These are phyloP conservation scores for Aphrophora alni DNA, from an alignment of 2,888 invertebrate species.

Conservation along the genomic window DNA sequence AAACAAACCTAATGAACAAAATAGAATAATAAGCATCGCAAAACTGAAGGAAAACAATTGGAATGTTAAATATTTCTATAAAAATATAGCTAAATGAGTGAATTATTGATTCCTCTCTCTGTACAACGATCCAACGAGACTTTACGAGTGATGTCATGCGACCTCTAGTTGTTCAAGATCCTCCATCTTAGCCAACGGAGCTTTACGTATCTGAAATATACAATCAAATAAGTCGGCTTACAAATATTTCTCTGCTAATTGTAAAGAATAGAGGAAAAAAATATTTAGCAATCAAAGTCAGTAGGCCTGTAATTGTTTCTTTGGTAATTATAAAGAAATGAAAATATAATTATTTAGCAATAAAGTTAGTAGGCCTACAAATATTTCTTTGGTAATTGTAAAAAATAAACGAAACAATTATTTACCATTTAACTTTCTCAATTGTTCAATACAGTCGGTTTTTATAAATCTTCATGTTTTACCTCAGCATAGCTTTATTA, in stretches of 20 bases:
- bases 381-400: too few species aligned
- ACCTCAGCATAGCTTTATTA: too few species aligned
- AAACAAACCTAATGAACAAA: too few species aligned
- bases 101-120: neutral
- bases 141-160: conserved; percentile 27
- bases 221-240: neutral
- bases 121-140: neutral
- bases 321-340: too few species aligned
- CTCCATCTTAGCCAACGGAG: conserved; percentile 51
- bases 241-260: neutral
- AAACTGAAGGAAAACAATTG: neutral
- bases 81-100: neutral
- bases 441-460: too few species aligned
- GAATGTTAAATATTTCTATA: neutral
- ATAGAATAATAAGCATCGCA: neutral
- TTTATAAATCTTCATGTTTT: too few species aligned
- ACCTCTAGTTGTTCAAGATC: conserved; percentile 46
- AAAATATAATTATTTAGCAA: too few species aligned
- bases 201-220: conserved; percentile 50
- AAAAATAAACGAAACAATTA: too few species aligned
- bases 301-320: too few species aligned
- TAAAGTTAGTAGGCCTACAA: too few species aligned
- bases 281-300: neutral
- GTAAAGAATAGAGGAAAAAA: neutral
- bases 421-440: too few species aligned